Conservation (phyloP, 2,797 vertebrate genomes). For the Helarctos malayanus region DNA sequence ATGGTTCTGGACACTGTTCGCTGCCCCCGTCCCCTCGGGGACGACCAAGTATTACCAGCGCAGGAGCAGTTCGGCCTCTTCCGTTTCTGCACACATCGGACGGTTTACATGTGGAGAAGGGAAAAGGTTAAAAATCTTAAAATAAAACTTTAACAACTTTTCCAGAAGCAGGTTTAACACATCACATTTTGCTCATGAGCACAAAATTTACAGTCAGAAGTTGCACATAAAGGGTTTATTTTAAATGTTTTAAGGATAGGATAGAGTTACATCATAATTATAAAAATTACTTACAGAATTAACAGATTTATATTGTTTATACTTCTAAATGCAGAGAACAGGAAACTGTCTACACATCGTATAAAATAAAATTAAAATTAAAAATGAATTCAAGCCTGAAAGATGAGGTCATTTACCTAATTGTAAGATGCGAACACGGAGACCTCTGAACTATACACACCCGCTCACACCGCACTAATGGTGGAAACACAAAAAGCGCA, state of each 20-base stretch:
- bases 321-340: slow-evolving; percentile 95
- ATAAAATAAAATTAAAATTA: slow-evolving; percentile 91
- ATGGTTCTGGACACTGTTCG: not conserved
- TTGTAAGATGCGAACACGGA: slow-evolving; percentile 92
- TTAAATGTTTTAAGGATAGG: slow-evolving; percentile 95
- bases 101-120: slow-evolving; percentile 61
- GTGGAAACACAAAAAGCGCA: slow-evolving; percentile 90
- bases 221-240: slow-evolving; percentile 95
- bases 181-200: slow-evolving; percentile 86
- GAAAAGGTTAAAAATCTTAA: slow-evolving; percentile 33
- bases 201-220: slow-evolving; percentile 89
- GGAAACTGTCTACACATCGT: slow-evolving; percentile 94
- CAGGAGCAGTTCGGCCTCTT: slow-evolving; percentile 33
- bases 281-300: slow-evolving; percentile 97
- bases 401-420: slow-evolving; percentile 91
- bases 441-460: slow-evolving; percentile 92
- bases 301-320: slow-evolving; percentile 94
- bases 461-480: slow-evolving; percentile 92
- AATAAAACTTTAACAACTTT: slow-evolving; percentile 65
- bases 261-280: slow-evolving; percentile 96
- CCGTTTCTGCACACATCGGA: slow-evolving; percentile 35
- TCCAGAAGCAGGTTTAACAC: slow-evolving; percentile 78
- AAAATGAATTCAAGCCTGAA: slow-evolving; percentile 89
- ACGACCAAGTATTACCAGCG: not conserved
- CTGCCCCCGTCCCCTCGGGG: not conserved